These are phyloP conservation scores for Gallinago solitaria DNA, from an alignment of 2,797 vertebrate species.

Conservation along the genomic window DNA sequence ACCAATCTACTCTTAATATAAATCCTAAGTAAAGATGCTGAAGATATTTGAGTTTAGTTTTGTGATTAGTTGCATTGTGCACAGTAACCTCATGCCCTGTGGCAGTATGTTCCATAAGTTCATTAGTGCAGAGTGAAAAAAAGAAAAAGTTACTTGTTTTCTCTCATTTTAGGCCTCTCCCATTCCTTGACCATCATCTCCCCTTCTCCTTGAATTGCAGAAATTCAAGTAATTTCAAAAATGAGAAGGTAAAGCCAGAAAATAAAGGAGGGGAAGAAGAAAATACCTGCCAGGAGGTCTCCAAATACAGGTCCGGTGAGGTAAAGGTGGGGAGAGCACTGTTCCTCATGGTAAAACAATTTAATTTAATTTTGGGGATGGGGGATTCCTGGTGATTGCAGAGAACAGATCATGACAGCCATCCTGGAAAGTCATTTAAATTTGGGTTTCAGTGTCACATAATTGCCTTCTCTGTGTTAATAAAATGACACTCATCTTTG, in stretches of 20 bases:
- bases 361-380: neutral
- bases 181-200: accelerated
- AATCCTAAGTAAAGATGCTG: neutral
- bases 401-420: neutral
- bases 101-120: neutral
- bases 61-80: neutral
- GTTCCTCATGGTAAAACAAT: neutral
- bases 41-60: neutral
- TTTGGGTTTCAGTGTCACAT: neutral
- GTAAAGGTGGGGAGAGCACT: neutral
- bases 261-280: neutral
- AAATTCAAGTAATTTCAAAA: neutral
- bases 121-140: neutral
- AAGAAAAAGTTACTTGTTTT: neutral
- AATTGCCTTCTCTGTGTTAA: neutral
- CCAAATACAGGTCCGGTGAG: neutral
- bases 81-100: too few species aligned
- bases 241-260: neutral
- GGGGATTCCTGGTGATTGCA: neutral
- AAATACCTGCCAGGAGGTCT: neutral
- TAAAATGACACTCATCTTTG: neutral
- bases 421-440: neutral
- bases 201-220: neutral
- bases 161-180: neutral
- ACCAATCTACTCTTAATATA: neutral